Base-by-base conservation (phyloP, 1,140 invertebrate species). In the Pseudachorutes palmiensis region DNA sequence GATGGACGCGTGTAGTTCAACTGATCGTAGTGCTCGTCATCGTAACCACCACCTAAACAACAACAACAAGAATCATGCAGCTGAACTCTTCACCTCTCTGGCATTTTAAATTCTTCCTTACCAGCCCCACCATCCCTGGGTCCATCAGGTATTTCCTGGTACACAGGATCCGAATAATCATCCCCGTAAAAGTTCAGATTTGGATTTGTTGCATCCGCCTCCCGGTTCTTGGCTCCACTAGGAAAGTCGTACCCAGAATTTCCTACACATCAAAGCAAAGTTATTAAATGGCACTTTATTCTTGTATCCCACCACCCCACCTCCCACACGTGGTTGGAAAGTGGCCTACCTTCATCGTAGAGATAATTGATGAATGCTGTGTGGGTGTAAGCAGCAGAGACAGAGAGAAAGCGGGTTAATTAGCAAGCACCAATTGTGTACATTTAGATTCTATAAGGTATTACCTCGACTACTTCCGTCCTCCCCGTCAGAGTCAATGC, bases 1-100 rank as follows among this genome's bases (percentile, higher is more conserved):
- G 87, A 86, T 0, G 90, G 89, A 65, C 90, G 82, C 16, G 87
- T 88, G 76, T 92, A 90, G 76, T 92, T 89, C 66, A 94, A 79
- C 76, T 91, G 89, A 79, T 94, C 92, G 73, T 94, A 94, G 76
- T 90, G 88, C 72, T 86, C 79, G 75, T 41, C 19, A 76, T 76
- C 72, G 75, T 72, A 74, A 72, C 32, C 48, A 22, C 14, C 5
- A 33, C 14, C 9, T 5, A 33, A 26, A 22, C 36, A 9, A 12
- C n/a, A 26, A 64, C 24, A 12, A 55, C 5, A 30, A 59, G 1
- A n/a, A 22, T 61, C 5, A 9, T 14, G 5, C 2, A 33, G 22
- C 5, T 29, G 5, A 26, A 5, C 19, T 5, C 12, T 29, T n/a
- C n/a, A n/a, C n/a, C n/a, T n/a, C n/a, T n/a, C n/a, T n/a, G n/a